Evolutionary conservation across 2,113 vertebrate genomes (phyloP).

Genomic region (Macrotus californicus): DNA sequence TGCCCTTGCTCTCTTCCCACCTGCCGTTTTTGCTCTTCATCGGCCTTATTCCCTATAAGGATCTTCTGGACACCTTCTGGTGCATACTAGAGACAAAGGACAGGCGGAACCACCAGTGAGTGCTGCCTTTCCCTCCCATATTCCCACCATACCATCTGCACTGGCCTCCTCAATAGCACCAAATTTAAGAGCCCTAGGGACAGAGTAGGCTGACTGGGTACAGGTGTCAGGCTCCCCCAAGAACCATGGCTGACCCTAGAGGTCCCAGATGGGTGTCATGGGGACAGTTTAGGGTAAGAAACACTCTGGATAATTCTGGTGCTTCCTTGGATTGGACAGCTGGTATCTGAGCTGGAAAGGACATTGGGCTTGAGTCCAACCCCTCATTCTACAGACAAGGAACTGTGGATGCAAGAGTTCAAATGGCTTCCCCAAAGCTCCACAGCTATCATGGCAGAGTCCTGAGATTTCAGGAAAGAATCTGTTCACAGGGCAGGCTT

Average conservation of each 20-base stretch:
- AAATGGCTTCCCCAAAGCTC: background rate
- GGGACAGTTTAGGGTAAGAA: background rate
- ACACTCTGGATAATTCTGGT: background rate
- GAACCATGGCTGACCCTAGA: background rate
- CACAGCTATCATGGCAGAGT: background rate
- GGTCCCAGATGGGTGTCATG: background rate
- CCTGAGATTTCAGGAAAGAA: background rate
- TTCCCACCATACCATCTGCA: background rate
- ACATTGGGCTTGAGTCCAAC: background rate
- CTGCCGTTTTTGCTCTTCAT: slow-evolving; percentile 95
- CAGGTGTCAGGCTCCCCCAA: background rate
- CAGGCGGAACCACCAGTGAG: background rate
- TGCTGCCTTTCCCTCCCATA: background rate
- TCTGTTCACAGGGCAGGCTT: background rate
- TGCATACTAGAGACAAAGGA: slow-evolving; percentile 84
- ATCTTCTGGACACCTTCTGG: slow-evolving; percentile 96
- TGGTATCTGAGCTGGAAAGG: background rate
- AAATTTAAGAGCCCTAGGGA: background rate
- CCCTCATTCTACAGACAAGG: background rate
- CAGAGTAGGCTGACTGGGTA: too few relatives aligned
- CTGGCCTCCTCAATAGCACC: background rate
- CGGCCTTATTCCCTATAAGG: slow-evolving; percentile 95
- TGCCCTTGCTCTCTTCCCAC: slow-evolving; percentile 93
- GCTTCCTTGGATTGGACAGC: background rate
- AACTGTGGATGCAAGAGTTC: background rate